Evolutionary conservation across 2,888 invertebrate genomes (phyloP).

Genomic region (Cylindroiulus punctatus): DNA sequence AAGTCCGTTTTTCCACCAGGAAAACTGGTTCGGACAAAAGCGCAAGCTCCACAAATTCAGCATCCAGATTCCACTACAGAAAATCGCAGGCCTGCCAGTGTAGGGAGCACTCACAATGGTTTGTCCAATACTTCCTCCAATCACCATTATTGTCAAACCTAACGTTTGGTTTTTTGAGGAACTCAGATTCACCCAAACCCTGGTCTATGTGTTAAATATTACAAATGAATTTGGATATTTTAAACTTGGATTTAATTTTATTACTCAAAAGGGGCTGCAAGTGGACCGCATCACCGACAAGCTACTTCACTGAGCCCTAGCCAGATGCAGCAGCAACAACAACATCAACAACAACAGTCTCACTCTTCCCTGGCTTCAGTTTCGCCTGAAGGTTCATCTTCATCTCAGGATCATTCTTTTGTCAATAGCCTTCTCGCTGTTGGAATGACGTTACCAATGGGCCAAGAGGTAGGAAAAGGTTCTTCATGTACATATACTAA

Average conservation of each 20-base stretch:
- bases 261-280: conserved; percentile 17
- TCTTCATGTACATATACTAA: neutral
- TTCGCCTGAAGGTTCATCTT: conserved; percentile 54
- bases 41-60: conserved; percentile 24
- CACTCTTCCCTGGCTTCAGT: conserved; percentile 50
- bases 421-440: conserved; percentile 52
- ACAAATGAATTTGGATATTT: neutral
- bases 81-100: conserved; percentile 45
- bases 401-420: conserved; percentile 55
- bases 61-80: conserved; percentile 48
- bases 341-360: conserved; percentile 49
- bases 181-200: too few species aligned
- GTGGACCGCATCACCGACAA: conserved; percentile 49
- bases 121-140: neutral
- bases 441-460: conserved; percentile 49
- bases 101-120: conserved; percentile 53
- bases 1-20: conserved; percentile 52
- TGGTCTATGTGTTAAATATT: too few species aligned
- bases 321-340: conserved; percentile 50
- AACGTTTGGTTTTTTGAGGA: neutral
- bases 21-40: conserved; percentile 50
- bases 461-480: conserved; percentile 53
- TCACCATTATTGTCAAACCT: neutral
- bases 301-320: conserved; percentile 47
- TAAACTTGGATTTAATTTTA: neutral